Percentiles rank a stretch among this genome's conserved stretches.
phyloP scores from a whole-genome alignment of 2,113 vertebrate genomes.

The Semnopithecus entellus region DNA sequence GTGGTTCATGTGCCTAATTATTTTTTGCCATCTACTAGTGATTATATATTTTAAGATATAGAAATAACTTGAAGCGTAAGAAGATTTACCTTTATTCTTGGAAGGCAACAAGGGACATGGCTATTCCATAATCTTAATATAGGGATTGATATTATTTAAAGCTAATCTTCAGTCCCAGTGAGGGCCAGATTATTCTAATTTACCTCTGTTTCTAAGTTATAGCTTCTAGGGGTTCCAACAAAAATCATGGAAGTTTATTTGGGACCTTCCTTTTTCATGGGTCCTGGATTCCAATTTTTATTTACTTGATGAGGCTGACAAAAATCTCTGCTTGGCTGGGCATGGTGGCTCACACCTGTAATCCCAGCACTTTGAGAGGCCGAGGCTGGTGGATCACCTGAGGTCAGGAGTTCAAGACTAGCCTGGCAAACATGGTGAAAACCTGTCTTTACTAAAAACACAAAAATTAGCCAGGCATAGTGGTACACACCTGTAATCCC shows the following conservation, averaged over 20 bases:
- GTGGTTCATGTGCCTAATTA: not conserved
- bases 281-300: not conserved
- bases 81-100: not conserved
- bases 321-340: not conserved
- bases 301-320: not conserved
- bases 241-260: not conserved
- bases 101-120: not conserved
- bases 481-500: no score
- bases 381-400: no score
- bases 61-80: not conserved
- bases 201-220: not conserved
- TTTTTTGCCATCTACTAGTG: not conserved
- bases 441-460: no score
- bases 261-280: not conserved
- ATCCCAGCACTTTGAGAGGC: no score
- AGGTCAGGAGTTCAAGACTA: no score
- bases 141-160: not conserved
- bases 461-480: no score
- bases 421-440: no score
- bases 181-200: not conserved
- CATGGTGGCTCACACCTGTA: no score
- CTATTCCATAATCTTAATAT: not conserved
- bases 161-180: not conserved
- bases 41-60: not conserved
- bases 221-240: not conserved